Percentiles rank a stretch among this genome's conserved stretches.
phyloP scores from a whole-genome alignment of 37 sponge, comb jelly and placozoan species.

The Diacarnus erythraeanus region DNA sequence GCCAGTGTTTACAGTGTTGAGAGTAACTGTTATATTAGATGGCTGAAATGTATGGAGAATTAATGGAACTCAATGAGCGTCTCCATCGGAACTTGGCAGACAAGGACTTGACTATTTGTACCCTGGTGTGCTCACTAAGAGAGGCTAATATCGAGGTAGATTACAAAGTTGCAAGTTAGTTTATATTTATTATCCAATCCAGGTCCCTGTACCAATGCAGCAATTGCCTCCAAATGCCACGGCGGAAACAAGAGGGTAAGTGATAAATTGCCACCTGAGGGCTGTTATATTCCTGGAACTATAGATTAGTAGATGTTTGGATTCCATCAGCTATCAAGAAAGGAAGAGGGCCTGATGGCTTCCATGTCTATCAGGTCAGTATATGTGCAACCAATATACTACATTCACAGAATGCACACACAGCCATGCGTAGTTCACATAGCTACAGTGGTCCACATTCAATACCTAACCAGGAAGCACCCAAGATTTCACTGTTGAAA shows the following conservation, averaged over 20 bases:
- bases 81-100: constrained; percentile 64
- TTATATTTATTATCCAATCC: background rate
- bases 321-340: constrained; percentile 90
- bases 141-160: constrained; percentile 18
- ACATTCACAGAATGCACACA: too few species aligned
- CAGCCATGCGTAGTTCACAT: too few species aligned
- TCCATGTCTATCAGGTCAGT: constrained; percentile 90
- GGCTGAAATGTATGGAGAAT: constrained; percentile 97
- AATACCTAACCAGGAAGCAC: too few species aligned
- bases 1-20: background rate
- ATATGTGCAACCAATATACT: background rate
- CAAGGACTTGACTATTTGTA: constrained; percentile 53
- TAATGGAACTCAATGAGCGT: constrained; percentile 90
- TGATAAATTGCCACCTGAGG: too few species aligned
- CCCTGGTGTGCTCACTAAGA: constrained; percentile 18
- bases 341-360: constrained; percentile 67
- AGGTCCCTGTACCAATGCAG: constrained; percentile 5
- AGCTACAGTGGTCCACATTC: too few species aligned
- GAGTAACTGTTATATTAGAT: constrained; percentile 52
- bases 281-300: background rate
- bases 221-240: constrained; percentile 13
- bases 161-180: background rate
- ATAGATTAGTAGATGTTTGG: constrained; percentile 75
- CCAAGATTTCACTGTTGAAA: too few species aligned
- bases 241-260: constrained; percentile 20